Evolutionary conservation across 1,140 invertebrate species (phyloP).

Genomic region (Pseudachorutes palmiensis): DNA sequence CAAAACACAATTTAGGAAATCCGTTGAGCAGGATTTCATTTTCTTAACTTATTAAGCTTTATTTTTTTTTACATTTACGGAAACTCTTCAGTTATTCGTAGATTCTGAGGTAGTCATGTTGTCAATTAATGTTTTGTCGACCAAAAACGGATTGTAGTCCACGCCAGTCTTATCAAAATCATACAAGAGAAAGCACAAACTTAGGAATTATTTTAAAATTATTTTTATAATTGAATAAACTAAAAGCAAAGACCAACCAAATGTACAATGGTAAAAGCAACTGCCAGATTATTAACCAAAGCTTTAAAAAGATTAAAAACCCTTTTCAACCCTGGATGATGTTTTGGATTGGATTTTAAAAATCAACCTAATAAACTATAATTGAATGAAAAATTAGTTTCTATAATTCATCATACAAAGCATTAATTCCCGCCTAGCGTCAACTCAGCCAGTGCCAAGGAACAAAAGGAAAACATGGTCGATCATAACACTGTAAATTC

Average conservation of each 20-base stretch:
- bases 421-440: neutral
- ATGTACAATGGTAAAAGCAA: neutral
- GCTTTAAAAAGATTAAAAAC: no score
- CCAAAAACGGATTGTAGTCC: conserved; percentile 10
- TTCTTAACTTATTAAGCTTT: no score
- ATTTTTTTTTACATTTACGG: neutral
- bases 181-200: no score
- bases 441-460: neutral
- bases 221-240: no score
- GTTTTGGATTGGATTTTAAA: neutral
- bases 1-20: neutral
- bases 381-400: neutral
- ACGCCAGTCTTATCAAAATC: neutral
- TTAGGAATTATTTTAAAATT: no score
- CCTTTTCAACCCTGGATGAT: neutral
- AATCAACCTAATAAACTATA: neutral
- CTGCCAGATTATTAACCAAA: no score
- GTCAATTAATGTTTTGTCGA: conserved; percentile 1
- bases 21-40: no score
- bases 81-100: neutral
- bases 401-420: no score
- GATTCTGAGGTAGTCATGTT: conserved; percentile 7
- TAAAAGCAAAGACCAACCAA: neutral
- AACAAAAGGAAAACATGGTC: no score
- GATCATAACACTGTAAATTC: no score